phyloP scores from a whole-genome alignment of 2,113 vertebrate genomes.

The Oryzias curvinotus region DNA sequence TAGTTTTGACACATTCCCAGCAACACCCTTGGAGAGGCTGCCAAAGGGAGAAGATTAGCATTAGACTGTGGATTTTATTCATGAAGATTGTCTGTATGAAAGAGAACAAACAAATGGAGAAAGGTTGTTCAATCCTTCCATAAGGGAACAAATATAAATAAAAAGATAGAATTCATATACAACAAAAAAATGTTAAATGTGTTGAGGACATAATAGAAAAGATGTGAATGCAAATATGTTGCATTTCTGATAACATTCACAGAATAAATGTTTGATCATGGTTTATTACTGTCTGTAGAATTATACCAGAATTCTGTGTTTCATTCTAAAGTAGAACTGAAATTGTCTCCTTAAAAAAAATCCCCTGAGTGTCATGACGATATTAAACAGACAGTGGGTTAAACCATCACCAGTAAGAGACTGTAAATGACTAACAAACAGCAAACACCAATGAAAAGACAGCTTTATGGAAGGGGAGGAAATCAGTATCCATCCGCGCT shows the following conservation, averaged over 20 bases:
- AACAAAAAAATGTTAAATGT: slow-evolving; percentile 22
- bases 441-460: slow-evolving; percentile 43
- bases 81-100: not conserved
- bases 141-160: slow-evolving; percentile 4
- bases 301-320: not conserved
- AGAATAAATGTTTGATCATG: slow-evolving; percentile 45
- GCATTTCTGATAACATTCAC: slow-evolving; percentile 28
- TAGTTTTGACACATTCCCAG: slow-evolving; percentile 96
- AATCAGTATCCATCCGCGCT: slow-evolving; percentile 37
- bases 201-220: slow-evolving; percentile 1
- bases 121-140: not conserved
- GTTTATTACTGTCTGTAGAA: slow-evolving; percentile 27
- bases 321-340: not conserved
- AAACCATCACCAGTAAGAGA: slow-evolving; percentile 48
- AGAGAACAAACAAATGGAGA: not conserved
- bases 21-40: slow-evolving; percentile 93
- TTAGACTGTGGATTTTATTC: not conserved
- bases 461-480: slow-evolving; percentile 20
- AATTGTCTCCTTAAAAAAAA: slow-evolving; percentile 1
- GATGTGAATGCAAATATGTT: slow-evolving; percentile 2
- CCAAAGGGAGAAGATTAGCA: slow-evolving; percentile 8
- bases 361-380: slow-evolving; percentile 1
- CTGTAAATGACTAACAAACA: slow-evolving; percentile 30
- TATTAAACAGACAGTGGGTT: slow-evolving; percentile 23
- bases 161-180: slow-evolving; percentile 11